Base-by-base conservation (phyloP, 2,888 invertebrate species). In the Temnothorax rugatulus region DNA sequence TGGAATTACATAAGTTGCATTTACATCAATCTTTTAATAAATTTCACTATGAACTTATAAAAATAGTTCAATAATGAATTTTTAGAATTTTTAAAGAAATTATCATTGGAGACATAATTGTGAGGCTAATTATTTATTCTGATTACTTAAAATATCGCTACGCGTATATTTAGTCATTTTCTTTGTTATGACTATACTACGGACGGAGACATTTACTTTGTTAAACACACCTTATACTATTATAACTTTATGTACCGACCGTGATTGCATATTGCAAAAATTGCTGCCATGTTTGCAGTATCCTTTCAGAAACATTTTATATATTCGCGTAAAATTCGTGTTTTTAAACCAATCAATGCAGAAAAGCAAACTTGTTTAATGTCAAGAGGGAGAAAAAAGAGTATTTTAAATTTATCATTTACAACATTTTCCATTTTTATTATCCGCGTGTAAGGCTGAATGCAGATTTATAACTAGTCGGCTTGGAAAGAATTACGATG, bases 291-390 rank as follows among this genome's bases (percentile, higher is more conserved):
- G 13, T 79, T 79, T 59, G 25, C 59, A 57, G 2, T 59, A 15
- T 71, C 34, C 69, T 69, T 79, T 59, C 4, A 57, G 34, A 21
- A 68, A 44, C 5, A 29, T 47, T 75, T 79, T 69, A 34, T 68
- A 34, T 13, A 11, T 25, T 69, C 25, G 21, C 8, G 47, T 2
- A 34, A 59, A 41, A 21, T 69, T 21, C 8, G 29, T 18, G 47
- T 59, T 54, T 66, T 54, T 29, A 25, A 15, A 38, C 7, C 21
- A 59, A 50, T 15, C 21, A 59, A 50, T 15, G 4, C 21, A 18
- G 4, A 38, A 73, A 25, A n/a, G 9, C 21, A 54, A 66, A 44
- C 11, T 66, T 15, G 5, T n/a, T 5, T 64, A 54, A 52, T 15
- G 9, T 77, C 44, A 29, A 52, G 4, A 59, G 21, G 18, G 11